Conservation (phyloP, 2,113 vertebrate species). For the human (Homo sapiens) region GRCh38 chr20:51832001-51832500, state of each 20-base stretch:
- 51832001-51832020: conserved; percentile 4
- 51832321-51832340: not conserved
- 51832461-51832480: not conserved
- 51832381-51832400: not conserved
- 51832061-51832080: not conserved
- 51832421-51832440: not conserved
- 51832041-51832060: conserved; percentile 20
- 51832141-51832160: conserved; percentile 71
- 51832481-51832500: not conserved
- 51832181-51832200: conserved; percentile 77
- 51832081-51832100: conserved; percentile 40
- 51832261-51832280: not conserved
- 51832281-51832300: rapidly evolving
- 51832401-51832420: rapidly evolving
- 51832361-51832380: not conserved
- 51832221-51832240: conserved; percentile 64
- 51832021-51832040: rapidly evolving
- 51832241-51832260: conserved; percentile 20
- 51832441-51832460: not conserved
- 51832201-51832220: conserved; percentile 28
- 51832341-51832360: rapidly evolving
- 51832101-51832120: conserved; percentile 29
- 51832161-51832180: conserved; percentile 74
- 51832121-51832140: conserved; percentile 46
- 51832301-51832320: not conserved